Evolutionary conservation across 2,888 invertebrate genomes (phyloP).

Genomic region (Criorhina ranunculi): DNA sequence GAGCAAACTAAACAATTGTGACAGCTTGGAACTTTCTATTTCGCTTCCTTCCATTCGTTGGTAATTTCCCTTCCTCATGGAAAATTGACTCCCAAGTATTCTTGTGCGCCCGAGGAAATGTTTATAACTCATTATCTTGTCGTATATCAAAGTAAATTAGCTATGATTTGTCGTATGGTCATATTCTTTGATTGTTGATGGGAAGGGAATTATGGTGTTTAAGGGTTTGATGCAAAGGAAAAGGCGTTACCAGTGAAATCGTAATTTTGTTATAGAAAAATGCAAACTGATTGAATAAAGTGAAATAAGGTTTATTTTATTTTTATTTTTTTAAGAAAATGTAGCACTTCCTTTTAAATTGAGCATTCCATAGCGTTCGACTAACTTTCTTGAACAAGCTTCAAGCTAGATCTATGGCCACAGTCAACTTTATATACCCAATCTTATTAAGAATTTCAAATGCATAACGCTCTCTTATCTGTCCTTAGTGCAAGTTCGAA

Average conservation of each 20-base stretch:
- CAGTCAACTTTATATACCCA: too few relatives aligned
- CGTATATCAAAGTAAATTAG: slow-evolving; percentile 20
- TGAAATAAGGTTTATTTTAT: too few relatives aligned
- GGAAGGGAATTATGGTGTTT: not conserved
- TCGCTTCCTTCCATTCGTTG: not conserved
- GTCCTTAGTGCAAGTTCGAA: too few relatives aligned
- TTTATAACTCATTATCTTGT: slow-evolving; percentile 10
- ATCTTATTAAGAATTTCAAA: too few relatives aligned
- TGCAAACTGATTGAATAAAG: not conserved
- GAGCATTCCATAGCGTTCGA: too few relatives aligned
- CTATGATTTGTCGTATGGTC: slow-evolving; percentile 13
- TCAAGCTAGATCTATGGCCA: too few relatives aligned
- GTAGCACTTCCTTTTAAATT: too few relatives aligned
- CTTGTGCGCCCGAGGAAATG: not conserved
- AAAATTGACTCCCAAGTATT: slow-evolving; percentile 3
- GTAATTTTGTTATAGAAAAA: not conserved
- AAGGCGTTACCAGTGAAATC: not conserved
- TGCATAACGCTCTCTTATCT: too few relatives aligned
- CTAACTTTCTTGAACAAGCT: too few relatives aligned
- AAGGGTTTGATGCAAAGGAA: slow-evolving; percentile 13
- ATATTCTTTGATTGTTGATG: not conserved
- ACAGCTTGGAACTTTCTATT: slow-evolving; percentile 9
- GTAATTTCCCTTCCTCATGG: slow-evolving; percentile 5
- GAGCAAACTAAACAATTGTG: slow-evolving; percentile 26
- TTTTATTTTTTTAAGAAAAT: too few relatives aligned